phyloP scores from a whole-genome alignment of 2,113 vertebrate species.

The Dipodomys spectabilis region DNA sequence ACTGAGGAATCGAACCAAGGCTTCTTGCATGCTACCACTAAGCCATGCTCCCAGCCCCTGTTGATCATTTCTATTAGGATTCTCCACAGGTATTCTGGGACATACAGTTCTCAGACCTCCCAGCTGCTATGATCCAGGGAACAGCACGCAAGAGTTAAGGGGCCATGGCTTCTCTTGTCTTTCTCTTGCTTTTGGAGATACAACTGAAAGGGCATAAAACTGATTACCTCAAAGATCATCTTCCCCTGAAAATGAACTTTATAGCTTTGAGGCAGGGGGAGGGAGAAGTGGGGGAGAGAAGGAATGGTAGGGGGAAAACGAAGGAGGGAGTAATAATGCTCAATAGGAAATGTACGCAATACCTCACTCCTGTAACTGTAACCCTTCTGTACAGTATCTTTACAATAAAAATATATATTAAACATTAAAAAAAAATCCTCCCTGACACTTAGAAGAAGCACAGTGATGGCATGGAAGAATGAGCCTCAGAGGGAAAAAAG shows the following conservation, averaged over 20 bases:
- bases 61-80: not conserved
- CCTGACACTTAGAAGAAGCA: not conserved
- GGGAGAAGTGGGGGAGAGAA: too few species aligned
- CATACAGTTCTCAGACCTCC: not conserved
- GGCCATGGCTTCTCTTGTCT: not conserved
- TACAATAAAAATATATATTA: too few species aligned
- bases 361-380: too few species aligned
- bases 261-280: too few species aligned
- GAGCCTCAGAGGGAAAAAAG: not conserved
- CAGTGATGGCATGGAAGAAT: not conserved
- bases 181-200: not conserved
- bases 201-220: not conserved
- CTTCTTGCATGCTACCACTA: too few species aligned
- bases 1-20: too few species aligned
- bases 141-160: not conserved
- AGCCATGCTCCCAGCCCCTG: too few species aligned
- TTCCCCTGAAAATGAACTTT: not conserved
- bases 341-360: too few species aligned
- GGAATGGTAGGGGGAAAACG: too few species aligned
- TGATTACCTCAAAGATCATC: not conserved
- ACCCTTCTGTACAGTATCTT: too few species aligned
- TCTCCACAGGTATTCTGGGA: not conserved
- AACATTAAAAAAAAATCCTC: too few species aligned
- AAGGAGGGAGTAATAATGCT: too few species aligned
- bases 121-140: not conserved